Conservation (phyloP, 2,113 vertebrate species). For the Columba janthina region DNA sequence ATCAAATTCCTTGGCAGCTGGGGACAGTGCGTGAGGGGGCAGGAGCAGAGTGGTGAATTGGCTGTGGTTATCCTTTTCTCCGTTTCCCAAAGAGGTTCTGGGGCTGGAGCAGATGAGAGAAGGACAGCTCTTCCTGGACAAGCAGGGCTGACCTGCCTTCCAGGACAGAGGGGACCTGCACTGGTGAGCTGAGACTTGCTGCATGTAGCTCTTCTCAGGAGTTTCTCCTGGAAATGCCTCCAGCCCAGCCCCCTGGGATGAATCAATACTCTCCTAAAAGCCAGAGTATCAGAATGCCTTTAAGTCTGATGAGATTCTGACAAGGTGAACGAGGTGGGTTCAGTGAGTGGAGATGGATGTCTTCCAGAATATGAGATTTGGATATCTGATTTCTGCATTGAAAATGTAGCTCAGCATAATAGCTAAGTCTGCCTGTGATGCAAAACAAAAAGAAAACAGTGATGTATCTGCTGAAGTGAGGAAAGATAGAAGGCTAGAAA, state of each 20-base stretch:
- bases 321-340: neutral
- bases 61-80: neutral
- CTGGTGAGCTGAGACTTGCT: neutral
- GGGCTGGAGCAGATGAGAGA: neutral
- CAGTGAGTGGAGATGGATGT: neutral
- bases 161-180: neutral
- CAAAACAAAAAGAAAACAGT: neutral
- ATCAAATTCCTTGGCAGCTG: slow-evolving; percentile 34
- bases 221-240: neutral
- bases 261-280: neutral
- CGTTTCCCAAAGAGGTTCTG: neutral
- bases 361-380: neutral
- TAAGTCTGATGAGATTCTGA: neutral
- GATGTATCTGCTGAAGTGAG: neutral
- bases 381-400: neutral
- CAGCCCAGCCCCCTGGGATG: neutral
- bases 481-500: neutral
- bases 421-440: neutral
- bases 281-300: neutral
- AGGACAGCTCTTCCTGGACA: neutral
- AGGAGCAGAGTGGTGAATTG: slow-evolving; percentile 19
- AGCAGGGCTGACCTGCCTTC: neutral
- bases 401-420: neutral
- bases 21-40: neutral
- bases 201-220: neutral